Conservation (phyloP, 2,113 vertebrate genomes). For the Charadrius vociferus region DNA sequence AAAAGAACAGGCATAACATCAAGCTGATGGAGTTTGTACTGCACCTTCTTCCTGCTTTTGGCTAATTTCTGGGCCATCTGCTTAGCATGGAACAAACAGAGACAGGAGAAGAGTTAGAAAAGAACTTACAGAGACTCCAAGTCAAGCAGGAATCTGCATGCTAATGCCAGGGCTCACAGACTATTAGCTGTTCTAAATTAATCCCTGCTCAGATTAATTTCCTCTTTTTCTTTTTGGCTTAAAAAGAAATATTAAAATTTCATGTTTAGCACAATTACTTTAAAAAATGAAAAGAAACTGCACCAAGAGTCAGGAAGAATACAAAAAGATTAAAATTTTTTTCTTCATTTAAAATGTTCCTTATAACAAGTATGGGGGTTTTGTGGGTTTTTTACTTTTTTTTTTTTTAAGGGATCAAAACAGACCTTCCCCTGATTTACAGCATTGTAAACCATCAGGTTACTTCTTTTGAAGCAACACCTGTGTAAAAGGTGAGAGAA, state of each 20-base stretch:
- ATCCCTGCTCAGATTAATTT: not conserved
- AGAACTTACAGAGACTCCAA: conserved; percentile 70
- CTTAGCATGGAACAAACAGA: conserved; percentile 93
- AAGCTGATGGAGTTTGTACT: conserved; percentile 86
- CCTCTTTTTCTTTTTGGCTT: not conserved
- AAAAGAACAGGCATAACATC: conserved; percentile 79
- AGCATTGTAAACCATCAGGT: not conserved
- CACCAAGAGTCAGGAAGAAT: not conserved
- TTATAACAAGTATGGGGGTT: not conserved
- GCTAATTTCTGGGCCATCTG: conserved; percentile 99
- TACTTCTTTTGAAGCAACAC: not conserved
- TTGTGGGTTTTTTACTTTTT: not conserved
- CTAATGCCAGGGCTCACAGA: not conserved
- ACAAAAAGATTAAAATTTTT: not conserved
- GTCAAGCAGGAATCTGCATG: conserved; percentile 58
- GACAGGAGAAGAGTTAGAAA: conserved; percentile 90
- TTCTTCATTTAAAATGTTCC: not conserved
- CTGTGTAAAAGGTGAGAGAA: not conserved
- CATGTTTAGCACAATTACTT: not conserved
- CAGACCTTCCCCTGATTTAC: not conserved
- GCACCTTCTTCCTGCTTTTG: conserved; percentile 99
- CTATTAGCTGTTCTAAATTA: not conserved
- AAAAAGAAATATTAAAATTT: not conserved
- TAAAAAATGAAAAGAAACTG: not conserved
- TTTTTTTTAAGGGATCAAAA: not conserved